These are phyloP conservation scores for Epinotia brunnichana DNA, from an alignment of 2,888 invertebrate species.

Conservation along the genomic window DNA sequence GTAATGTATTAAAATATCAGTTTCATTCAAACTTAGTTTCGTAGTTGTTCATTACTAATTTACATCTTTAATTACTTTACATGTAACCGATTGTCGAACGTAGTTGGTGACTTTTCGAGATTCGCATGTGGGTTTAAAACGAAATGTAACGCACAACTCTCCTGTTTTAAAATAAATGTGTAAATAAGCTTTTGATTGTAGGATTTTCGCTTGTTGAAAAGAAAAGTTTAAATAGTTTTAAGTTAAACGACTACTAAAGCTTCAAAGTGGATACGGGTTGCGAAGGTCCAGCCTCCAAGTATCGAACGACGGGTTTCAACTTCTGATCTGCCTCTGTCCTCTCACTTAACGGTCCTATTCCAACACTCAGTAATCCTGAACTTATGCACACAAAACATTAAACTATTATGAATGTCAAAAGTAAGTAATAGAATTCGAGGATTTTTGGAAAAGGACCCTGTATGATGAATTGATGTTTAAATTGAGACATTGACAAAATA, in stretches of 20 bases:
- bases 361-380: neutral
- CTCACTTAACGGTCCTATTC: constrained; percentile 56
- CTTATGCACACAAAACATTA: neutral
- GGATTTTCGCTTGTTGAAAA: constrained; percentile 73
- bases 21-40: constrained; percentile 48
- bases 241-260: constrained; percentile 66
- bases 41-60: constrained; percentile 53
- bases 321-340: constrained; percentile 68
- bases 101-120: constrained; percentile 34
- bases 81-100: constrained; percentile 39
- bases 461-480: constrained; percentile 47
- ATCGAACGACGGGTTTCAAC: constrained; percentile 69
- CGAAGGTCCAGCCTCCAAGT: constrained; percentile 79
- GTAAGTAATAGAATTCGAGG: neutral
- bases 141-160: constrained; percentile 66
- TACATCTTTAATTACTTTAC: constrained; percentile 51
- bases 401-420: neutral
- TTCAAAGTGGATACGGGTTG: constrained; percentile 77
- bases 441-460: constrained; percentile 26
- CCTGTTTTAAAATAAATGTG: constrained; percentile 56
- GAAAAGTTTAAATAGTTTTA: constrained; percentile 58
- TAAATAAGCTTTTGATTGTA: constrained; percentile 60
- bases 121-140: constrained; percentile 45
- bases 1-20: constrained; percentile 78
- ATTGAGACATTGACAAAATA: constrained; percentile 65